These are phyloP conservation scores for Elegia similella DNA, from an alignment of 2,888 invertebrate species.

Conservation along the genomic window DNA sequence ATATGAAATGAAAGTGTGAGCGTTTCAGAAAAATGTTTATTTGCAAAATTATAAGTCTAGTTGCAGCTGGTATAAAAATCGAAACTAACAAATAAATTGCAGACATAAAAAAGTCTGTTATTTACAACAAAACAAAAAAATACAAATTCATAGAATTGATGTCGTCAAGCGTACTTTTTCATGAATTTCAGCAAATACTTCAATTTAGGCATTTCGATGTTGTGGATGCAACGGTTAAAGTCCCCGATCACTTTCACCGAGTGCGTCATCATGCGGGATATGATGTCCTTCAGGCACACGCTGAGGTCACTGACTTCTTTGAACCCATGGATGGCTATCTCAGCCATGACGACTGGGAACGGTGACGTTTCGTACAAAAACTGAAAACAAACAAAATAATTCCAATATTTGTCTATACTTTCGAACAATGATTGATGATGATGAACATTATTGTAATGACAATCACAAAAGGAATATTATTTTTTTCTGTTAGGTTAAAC, in stretches of 20 bases:
- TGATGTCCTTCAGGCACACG: conserved; percentile 73
- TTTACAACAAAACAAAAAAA: conserved; percentile 14
- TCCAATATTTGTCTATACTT: too few relatives aligned
- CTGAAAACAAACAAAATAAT: conserved; percentile 44
- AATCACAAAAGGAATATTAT: too few relatives aligned
- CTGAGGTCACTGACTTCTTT: conserved; percentile 75
- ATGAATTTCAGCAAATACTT: conserved; percentile 74
- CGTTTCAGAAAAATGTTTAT: not conserved
- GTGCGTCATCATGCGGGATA: conserved; percentile 76
- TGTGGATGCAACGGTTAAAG: conserved; percentile 75
- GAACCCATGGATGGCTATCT: conserved; percentile 74
- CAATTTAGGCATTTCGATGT: conserved; percentile 75
- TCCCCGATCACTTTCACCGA: conserved; percentile 76
- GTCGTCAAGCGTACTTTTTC: conserved; percentile 69
- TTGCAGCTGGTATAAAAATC: conserved; percentile 11
- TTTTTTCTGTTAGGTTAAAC: too few relatives aligned
- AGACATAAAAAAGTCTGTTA: conserved; percentile 11
- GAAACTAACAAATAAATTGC: conserved; percentile 8
- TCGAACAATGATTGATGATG: too few relatives aligned
- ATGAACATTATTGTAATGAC: too few relatives aligned
- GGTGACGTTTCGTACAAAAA: conserved; percentile 76
- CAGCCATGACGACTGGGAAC: conserved; percentile 75
- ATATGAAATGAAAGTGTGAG: not conserved
- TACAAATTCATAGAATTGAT: not conserved
- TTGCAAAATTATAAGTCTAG: conserved; percentile 11